phyloP scores from a whole-genome alignment of 2,888 invertebrate genomes.

The Drosophila kuntzei region DNA sequence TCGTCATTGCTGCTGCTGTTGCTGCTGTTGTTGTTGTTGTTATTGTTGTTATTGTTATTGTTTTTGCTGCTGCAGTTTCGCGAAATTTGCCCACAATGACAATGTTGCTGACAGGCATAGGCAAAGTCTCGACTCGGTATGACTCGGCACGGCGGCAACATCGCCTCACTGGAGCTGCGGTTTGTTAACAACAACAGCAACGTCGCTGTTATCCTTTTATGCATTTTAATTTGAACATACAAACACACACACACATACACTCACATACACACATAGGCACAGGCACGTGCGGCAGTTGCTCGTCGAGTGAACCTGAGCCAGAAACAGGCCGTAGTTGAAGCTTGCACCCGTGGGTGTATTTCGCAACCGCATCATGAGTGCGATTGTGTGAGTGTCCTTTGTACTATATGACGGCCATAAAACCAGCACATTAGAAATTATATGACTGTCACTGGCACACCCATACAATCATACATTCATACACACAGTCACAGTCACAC shows the following conservation, averaged over 20 bases:
- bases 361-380: conserved; percentile 43
- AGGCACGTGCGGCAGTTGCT: conserved; percentile 54
- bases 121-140: conserved; percentile 18
- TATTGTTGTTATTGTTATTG: conserved; percentile 31
- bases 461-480: conserved; percentile 15
- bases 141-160: conserved; percentile 32
- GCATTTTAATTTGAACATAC: conserved; percentile 76
- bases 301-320: conserved; percentile 21
- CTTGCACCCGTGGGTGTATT: conserved; percentile 73
- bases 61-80: conserved; percentile 59
- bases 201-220: conserved; percentile 76
- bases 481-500: conserved; percentile 20
- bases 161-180: conserved; percentile 53
- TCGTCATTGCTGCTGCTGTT: conserved; percentile 14
- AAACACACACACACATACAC: conserved; percentile 27
- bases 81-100: conserved; percentile 68
- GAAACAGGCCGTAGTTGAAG: conserved; percentile 7
- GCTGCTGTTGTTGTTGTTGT: conserved; percentile 20
- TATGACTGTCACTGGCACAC: conserved; percentile 65
- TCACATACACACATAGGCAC: conserved; percentile 41
- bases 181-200: conserved; percentile 60
- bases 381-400: conserved; percentile 45
- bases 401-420: conserved; percentile 69
- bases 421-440: conserved; percentile 80
- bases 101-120: conserved; percentile 59